Evolutionary conservation across 1,140 invertebrate genomes (phyloP).

Genomic region (Chrysomallon squamiferum): DNA sequence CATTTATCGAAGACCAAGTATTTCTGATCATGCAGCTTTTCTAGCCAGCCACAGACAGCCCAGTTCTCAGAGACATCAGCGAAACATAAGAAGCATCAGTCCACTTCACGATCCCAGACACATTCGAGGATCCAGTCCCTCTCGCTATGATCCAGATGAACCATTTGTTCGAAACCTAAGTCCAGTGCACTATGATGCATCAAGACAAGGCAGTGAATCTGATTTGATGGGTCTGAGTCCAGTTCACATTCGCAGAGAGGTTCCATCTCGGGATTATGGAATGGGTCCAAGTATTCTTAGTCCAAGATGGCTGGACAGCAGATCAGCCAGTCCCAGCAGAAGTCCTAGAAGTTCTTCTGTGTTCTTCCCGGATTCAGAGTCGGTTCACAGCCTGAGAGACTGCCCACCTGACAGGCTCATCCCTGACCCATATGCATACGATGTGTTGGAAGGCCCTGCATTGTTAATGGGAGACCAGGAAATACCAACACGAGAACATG

Average conservation of each 20-base stretch:
- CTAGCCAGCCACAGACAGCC: conserved; percentile 18
- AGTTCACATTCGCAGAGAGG: conserved; percentile 38
- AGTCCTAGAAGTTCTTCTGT: conserved; percentile 42
- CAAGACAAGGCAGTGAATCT: conserved; percentile 49
- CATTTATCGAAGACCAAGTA: conserved; percentile 23
- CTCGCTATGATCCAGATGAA: conserved; percentile 45
- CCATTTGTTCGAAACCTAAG: conserved; percentile 31
- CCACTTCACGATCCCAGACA: conserved; percentile 26
- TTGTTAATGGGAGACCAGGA: conserved; percentile 18
- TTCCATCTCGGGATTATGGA: conserved; percentile 27
- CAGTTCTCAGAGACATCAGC: conserved; percentile 13
- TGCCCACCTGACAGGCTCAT: conserved; percentile 14
- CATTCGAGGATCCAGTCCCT: conserved; percentile 37
- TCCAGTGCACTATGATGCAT: conserved; percentile 46
- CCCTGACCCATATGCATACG: conserved; percentile 17
- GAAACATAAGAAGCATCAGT: conserved; percentile 39
- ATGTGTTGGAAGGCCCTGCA: conserved; percentile 12
- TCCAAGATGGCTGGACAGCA: conserved; percentile 48
- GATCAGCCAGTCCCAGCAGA: conserved; percentile 45
- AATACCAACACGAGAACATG: conserved; percentile 16
- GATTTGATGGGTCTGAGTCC: conserved; percentile 46
- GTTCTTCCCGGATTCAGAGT: conserved; percentile 54
- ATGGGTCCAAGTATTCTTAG: conserved; percentile 36
- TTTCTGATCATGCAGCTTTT: conserved; percentile 5
- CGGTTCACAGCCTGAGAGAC: conserved; percentile 29